Conservation (phyloP, 2,888 invertebrate genomes). For the Digitonthophagus gazella region DNA sequence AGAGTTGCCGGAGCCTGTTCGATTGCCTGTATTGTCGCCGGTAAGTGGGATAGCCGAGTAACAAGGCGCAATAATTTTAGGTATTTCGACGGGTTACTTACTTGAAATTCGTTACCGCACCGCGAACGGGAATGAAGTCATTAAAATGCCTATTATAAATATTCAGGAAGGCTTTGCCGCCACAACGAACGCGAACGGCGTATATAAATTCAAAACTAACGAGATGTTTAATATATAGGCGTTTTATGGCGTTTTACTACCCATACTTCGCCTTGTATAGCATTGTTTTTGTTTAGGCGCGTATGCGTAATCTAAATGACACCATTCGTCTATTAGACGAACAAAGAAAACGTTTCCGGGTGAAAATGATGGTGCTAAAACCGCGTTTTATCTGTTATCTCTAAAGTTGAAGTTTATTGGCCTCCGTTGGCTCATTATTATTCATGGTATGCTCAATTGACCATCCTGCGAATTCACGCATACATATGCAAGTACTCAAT, state of each 20-base stretch:
- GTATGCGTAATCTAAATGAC: neutral
- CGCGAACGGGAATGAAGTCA: neutral
- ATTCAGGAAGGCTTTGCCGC: neutral
- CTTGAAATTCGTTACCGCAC: neutral
- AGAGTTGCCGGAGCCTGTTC: neutral
- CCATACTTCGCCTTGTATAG: neutral
- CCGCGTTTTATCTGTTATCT: neutral
- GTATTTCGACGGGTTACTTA: neutral
- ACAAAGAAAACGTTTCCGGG: neutral
- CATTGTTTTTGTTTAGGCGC: neutral
- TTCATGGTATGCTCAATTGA: neutral
- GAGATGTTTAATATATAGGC: neutral
- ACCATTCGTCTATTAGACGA: too few species aligned
- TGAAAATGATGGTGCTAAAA: neutral
- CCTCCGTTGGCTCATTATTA: neutral
- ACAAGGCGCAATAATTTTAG: neutral
- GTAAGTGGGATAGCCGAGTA: neutral
- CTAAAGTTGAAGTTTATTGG: neutral
- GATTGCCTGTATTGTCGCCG: neutral
- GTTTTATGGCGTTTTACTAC: neutral
- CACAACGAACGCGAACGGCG: neutral
- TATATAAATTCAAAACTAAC: neutral
- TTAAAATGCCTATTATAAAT: neutral
- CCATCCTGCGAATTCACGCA: neutral
- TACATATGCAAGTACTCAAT: neutral